Base-by-base conservation (phyloP, 2,113 vertebrate species). In the Prochilodus magdalenae region DNA sequence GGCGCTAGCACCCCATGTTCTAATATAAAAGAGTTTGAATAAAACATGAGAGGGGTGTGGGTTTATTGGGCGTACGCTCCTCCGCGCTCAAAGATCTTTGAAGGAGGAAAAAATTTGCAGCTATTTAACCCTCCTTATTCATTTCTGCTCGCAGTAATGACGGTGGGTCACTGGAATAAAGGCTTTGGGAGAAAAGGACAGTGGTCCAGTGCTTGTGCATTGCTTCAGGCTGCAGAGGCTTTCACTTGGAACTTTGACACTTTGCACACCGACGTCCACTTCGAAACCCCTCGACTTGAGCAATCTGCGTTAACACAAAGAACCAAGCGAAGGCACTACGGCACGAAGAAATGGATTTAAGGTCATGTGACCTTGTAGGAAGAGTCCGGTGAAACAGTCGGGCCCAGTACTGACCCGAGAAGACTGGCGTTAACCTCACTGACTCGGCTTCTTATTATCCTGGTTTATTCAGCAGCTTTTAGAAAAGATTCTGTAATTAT, bases 21-120 rank as follows among this genome's bases (percentile, higher is more conserved):
- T 86, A 87, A 90, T 91, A 92, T 94, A 92, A 94, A 94, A 93
- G 86, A 91, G 65, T 82, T 86, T 92, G 93, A 94, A 94, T 94
- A 94, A 93, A 91, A 94, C 91, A 94, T 92, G 91, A 94, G 92
- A 87, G 88, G 89, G 89, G 87, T 89, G 73, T 91, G 88, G 89
- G 89, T 94, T 95, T 94, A 95, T 93, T 91, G 91, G 91, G 88
- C 92, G 86, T 90, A 88, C 89, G 90, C 88, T 86, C 88, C 36
- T 76, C 85, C 88, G 89, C 86, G 79, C 87, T 90, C 88, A 86
- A 88, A 91, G 89, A 89, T 90, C 89, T 90, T 89, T 91, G 89
- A 84, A 87, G 86, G 86, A 87, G 86, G 86, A 80, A 83, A 82
- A 85, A 83, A 83, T 78, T 80, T 79, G 80, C 83, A 83, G 86